Percentiles rank a stretch among this genome's conserved stretches.
Evolutionary conservation across 2,888 invertebrate species (phyloP).

Genomic region (Rotaria socialis): DNA sequence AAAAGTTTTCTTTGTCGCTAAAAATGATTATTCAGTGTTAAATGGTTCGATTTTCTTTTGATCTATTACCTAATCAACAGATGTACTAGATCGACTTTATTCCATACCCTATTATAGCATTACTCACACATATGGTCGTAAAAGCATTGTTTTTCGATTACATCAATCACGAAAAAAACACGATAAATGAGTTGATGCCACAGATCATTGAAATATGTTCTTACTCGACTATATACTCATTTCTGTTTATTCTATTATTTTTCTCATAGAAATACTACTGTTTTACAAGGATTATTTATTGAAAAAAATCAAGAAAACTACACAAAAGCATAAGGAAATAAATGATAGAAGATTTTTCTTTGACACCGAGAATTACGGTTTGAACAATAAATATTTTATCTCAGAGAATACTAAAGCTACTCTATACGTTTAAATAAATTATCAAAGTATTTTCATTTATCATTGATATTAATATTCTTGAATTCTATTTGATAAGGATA

Average conservation of each 20-base stretch:
- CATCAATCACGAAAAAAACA: neutral
- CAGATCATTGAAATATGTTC: neutral
- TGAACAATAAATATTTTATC: too few relatives aligned
- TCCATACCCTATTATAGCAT: neutral
- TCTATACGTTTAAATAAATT: too few relatives aligned
- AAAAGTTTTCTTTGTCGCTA: too few relatives aligned
- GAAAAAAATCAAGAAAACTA: too few relatives aligned
- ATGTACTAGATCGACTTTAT: neutral
- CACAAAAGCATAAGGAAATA: neutral
- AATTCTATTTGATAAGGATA: too few relatives aligned
- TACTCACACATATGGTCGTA: neutral
- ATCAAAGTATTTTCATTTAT: too few relatives aligned
- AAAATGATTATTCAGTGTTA: neutral
- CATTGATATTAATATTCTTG: too few relatives aligned
- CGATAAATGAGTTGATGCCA: neutral
- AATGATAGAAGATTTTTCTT: neutral
- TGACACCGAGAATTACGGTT: neutral
- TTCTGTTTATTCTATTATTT: neutral
- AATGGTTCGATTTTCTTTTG: neutral
- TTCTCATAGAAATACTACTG: too few relatives aligned
- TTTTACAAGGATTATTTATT: too few relatives aligned
- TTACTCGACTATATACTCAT: neutral
- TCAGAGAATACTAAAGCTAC: too few relatives aligned
- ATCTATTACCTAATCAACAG: too few relatives aligned
- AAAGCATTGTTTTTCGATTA: neutral